Evolutionary conservation across 2,888 invertebrate species (phyloP).

Genomic region (Macrophya annulata): DNA sequence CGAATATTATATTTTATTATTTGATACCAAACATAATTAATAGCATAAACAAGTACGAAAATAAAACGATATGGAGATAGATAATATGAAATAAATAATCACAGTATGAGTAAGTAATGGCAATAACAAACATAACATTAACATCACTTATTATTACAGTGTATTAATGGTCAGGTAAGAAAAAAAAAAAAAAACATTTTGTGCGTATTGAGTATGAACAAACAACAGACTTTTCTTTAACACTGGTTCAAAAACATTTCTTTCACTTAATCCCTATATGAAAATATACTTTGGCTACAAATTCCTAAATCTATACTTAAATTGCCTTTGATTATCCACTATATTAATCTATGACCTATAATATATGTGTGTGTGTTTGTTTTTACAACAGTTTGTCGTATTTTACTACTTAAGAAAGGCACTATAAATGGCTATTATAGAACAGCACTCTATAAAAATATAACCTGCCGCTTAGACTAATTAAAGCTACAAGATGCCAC

Average conservation of each 20-base stretch:
- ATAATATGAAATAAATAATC: conserved; percentile 58
- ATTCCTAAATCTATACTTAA: conserved; percentile 44
- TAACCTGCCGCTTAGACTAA: conserved; percentile 45
- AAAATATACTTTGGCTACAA: conserved; percentile 53
- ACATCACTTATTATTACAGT: conserved; percentile 50
- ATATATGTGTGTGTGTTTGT: background rate
- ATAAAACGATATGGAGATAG: conserved; percentile 46
- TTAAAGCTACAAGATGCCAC: conserved; percentile 56
- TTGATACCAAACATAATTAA: conserved; percentile 28
- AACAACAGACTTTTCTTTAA: conserved; percentile 37
- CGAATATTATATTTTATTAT: conserved; percentile 35
- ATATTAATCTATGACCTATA: background rate
- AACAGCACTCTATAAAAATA: conserved; percentile 48
- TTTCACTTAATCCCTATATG: background rate
- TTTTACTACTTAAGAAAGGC: conserved; percentile 51
- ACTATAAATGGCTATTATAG: conserved; percentile 50
- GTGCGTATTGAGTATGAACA: conserved; percentile 41
- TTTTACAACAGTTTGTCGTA: conserved; percentile 34
- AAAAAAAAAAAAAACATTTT: conserved; percentile 33
- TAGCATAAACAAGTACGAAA: conserved; percentile 48
- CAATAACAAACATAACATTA: conserved; percentile 55
- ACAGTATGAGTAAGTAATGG: conserved; percentile 57
- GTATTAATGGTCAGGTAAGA: background rate
- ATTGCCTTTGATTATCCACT: conserved; percentile 39
- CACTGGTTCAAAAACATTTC: conserved; percentile 27